Base-by-base conservation (phyloP, 1,140 invertebrate genomes). In the Panonychus citri region DNA sequence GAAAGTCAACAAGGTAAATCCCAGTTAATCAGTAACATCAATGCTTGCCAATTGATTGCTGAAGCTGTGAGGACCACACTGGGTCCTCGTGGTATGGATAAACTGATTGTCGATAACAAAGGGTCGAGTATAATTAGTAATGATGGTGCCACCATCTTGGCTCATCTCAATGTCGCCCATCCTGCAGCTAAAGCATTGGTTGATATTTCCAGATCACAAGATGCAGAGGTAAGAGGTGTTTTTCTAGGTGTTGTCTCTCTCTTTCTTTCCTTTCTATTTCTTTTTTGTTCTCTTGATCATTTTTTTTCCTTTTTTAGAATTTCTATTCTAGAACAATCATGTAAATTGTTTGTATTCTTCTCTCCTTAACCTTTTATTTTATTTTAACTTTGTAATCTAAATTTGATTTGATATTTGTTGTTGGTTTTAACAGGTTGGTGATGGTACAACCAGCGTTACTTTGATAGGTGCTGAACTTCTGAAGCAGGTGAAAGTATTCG, bases 101-200 rank as follows among this genome's bases (percentile, higher is more conserved):
- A 99, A 70, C 75, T 99, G 25, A 95, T 99, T 65, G 89, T 98
- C 2, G 82, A 91, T 68, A 71, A 75, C 56, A 78, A 78, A 66
- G 75, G 74, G 74, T 64, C 57, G 26, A 30, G 49, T 1, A 93
- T 90, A 1, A 97, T 99, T 63, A 98, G 94, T 1, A 99, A 99
- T 70, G 95, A 99, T 74, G 95, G 95, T 25, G 95, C 95, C 8
- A 99, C 95, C 17, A 97, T 99, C 60, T 79, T 99, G 75, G 97
- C 96, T 71, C 75, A 94, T 27, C 70, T 99, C 42, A 91, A 99
- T 68, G 83, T 99, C 66, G 80, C 98, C 54, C 95, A 97, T 72
- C 94, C 95, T 3, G 94, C 94, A 27, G 95, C 91, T 0, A 91
- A 87, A 73, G 94, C 85, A 17, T 71, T 99, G 46, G 94, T 98